Conservation (phyloP, 2,113 vertebrate species). For the Chaetodon auriga region DNA sequence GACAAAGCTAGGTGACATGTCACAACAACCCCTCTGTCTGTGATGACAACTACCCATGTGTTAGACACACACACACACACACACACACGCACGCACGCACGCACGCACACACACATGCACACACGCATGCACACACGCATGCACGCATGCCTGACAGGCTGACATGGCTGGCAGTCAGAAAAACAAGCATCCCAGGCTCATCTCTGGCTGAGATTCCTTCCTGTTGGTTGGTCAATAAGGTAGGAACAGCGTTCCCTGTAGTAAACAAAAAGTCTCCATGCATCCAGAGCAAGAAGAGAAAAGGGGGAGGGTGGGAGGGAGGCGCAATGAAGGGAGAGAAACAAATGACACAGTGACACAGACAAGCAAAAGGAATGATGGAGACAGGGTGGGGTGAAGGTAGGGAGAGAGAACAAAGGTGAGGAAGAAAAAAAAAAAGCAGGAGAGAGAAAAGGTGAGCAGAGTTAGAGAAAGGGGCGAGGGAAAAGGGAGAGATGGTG, state of each 20-base stretch:
- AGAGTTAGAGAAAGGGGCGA: conserved; percentile 34
- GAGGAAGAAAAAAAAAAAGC: conserved; percentile 35
- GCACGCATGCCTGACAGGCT: conserved; percentile 68
- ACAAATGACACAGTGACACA: conserved; percentile 74
- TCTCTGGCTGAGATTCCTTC: conserved; percentile 72
- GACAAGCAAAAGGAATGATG: conserved; percentile 60
- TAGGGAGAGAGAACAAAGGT: conserved; percentile 64
- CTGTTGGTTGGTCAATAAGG: conserved; percentile 81
- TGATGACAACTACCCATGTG: conserved; percentile 77
- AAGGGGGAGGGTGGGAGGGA: neutral
- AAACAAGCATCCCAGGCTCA: conserved; percentile 75
- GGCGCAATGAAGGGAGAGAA: conserved; percentile 48
- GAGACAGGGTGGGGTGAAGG: conserved; percentile 58
- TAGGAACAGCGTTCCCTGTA: conserved; percentile 71
- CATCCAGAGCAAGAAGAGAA: conserved; percentile 54
- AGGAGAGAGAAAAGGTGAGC: conserved; percentile 47
- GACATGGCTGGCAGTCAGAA: conserved; percentile 78
- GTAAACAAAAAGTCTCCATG: conserved; percentile 78
- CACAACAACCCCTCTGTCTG: conserved; percentile 76
- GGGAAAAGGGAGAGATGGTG: conserved; percentile 34
- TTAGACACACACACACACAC: conserved; percentile 34
- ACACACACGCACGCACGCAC: conserved; percentile 26
- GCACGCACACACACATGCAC: conserved; percentile 12
- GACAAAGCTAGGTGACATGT: conserved; percentile 80
- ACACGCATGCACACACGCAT: conserved; percentile 31